A percentile compares a stretch with the other conserved stretches of the same genome.
These are phyloP conservation scores for Muricea muricata DNA, from an alignment of 92 coral and sea anemone genomes.

Conservation along the genomic window DNA sequence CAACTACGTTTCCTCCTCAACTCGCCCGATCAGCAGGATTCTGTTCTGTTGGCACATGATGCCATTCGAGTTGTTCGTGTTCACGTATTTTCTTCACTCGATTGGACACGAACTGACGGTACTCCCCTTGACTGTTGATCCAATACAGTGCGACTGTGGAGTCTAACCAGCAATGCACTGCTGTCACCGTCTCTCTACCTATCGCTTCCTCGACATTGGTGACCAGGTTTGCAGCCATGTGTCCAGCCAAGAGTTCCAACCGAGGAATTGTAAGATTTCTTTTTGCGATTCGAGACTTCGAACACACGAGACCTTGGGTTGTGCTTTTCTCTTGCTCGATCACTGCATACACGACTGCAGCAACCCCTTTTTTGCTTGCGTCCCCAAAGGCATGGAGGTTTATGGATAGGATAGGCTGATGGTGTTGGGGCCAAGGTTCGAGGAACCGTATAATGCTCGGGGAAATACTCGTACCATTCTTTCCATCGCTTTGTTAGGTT, in stretches of 20 bases:
- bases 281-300: neutral
- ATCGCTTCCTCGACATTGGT: conserved; percentile 41
- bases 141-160: conserved; percentile 39
- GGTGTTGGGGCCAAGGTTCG: neutral
- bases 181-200: neutral
- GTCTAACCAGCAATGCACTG: conserved; percentile 36
- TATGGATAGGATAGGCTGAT: neutral
- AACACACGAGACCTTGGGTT: neutral
- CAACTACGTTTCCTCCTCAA: conserved; percentile 32
- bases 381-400: neutral
- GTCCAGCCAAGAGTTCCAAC: conserved; percentile 47
- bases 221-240: conserved; percentile 43
- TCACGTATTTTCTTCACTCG: conserved; percentile 32
- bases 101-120: conserved; percentile 41
- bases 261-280: conserved; percentile 38
- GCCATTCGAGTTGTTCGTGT: conserved; percentile 13
- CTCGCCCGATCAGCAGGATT: conserved; percentile 55
- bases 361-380: conserved; percentile 18
- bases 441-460: conserved; percentile 34
- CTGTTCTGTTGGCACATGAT: conserved; percentile 31
- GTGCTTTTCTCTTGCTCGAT: neutral
- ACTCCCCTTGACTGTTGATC: conserved; percentile 43
- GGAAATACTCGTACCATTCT: conserved; percentile 19
- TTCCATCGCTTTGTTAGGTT: conserved; percentile 32
- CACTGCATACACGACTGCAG: conserved; percentile 33